Evolutionary conservation across 1,140 invertebrate genomes (phyloP), one percentile per base, ranked within the genome.

Genomic region (Sweltsa coloradensis): DNA sequence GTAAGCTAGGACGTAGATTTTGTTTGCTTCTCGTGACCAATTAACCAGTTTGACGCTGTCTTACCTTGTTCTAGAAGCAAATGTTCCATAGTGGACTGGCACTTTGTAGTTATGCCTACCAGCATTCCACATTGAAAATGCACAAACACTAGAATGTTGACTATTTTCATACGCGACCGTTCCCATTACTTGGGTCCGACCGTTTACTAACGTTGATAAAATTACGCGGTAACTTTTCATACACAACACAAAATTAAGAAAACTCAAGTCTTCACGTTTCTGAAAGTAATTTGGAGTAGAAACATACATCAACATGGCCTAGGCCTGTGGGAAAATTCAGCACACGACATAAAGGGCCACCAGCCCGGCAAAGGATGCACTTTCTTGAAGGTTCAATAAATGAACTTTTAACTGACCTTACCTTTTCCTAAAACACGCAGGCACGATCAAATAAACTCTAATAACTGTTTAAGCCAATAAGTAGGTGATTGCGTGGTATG

Each of bases 51-150:
- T 29, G 26, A 43, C 47, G 39, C 37, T 29, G 22, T 41, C 47
- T 49, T 49, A 49, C 47, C 47, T 49, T 49, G 26, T 29, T 22
- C 37, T 22, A 41, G 47, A 29, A 24, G 47, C 40, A 49, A 45
- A 49, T 42, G 43, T 21, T 45, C 43, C 43, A 45, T 31, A 25
- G 26, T 43, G 47, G 37, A 42, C 25, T 49, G 47, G 47, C 41
- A 49, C 36, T 31, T 26, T 49, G 47, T 31, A 22, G 47, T 42
- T 49, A n/a, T n/a, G n/a, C n/a, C n/a, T n/a, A 49, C 47, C 47
- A 49, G 47, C 39, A 43, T 42, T 49, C 47, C 47, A 49, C 39
- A 49, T 41, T 49, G 47, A 42, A 43, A 49, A 41, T 49, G 37
- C 39, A 34, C 26, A 45, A 45, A 45, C 43, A 45, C 43, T 45